phyloP scores from a whole-genome alignment of 2,797 vertebrate genomes.

The Sebastolobus alascanus region DNA sequence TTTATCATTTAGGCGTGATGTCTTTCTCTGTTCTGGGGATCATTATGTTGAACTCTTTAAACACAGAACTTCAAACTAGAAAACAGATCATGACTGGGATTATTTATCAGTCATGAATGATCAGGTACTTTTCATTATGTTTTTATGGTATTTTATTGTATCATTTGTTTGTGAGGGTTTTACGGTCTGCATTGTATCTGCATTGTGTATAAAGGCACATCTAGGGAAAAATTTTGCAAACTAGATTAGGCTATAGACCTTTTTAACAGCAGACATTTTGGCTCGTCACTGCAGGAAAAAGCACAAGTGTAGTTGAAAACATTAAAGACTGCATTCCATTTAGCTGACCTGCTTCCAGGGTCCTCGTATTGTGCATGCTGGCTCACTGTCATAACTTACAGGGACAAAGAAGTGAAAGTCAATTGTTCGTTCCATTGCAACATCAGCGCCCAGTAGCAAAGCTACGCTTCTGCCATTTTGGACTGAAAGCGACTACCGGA shows the following conservation, averaged over 20 bases:
- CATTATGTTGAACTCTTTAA: background rate
- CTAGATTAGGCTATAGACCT: background rate
- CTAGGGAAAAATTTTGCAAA: background rate
- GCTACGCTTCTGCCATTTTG: accelerated
- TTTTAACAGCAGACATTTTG: background rate
- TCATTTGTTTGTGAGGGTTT: background rate
- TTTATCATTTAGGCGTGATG: no score
- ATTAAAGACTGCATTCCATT: background rate
- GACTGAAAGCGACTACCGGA: no score
- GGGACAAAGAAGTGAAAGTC: no score
- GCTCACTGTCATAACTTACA: no score
- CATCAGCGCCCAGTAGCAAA: no score
- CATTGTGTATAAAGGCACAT: background rate
- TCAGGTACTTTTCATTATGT: background rate
- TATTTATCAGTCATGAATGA: background rate
- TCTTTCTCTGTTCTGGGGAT: no score
- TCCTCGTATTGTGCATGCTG: background rate
- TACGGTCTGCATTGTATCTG: background rate
- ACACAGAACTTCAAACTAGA: background rate
- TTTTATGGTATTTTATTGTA: background rate
- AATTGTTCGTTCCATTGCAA: no score
- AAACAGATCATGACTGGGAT: background rate
- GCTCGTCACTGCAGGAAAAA: background rate
- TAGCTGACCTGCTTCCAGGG: background rate
- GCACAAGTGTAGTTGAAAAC: background rate